Evolutionary conservation across 2,888 invertebrate species (phyloP).

Genomic region (Nomada fabriciana): DNA sequence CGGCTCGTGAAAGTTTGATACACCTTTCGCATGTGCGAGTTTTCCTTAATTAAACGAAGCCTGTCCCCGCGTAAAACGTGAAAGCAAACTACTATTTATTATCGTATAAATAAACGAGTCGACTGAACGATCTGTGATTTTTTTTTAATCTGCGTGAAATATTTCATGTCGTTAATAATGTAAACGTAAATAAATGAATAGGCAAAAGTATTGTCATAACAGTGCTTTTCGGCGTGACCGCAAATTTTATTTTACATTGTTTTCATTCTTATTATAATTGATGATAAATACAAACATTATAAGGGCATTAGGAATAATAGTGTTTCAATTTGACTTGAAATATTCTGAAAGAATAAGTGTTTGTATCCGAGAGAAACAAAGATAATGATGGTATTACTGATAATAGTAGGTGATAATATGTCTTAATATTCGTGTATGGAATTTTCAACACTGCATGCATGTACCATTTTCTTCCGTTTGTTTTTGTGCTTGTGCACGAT

Average conservation of each 20-base stretch:
- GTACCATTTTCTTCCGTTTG: background rate
- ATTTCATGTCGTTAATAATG: background rate
- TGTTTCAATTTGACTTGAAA: too few relatives aligned
- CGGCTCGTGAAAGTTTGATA: conserved; percentile 36
- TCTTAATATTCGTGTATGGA: too few relatives aligned
- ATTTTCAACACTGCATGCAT: background rate
- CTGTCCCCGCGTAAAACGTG: conserved; percentile 25
- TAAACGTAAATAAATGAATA: background rate
- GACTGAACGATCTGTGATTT: background rate
- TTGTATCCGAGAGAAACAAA: too few relatives aligned
- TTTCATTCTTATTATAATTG: too few relatives aligned
- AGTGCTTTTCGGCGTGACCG: too few relatives aligned
- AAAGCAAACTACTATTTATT: conserved; percentile 38
- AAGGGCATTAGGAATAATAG: too few relatives aligned
- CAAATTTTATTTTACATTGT: too few relatives aligned
- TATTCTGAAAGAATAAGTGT: too few relatives aligned
- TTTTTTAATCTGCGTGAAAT: background rate
- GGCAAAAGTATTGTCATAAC: background rate
- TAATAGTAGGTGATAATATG: too few relatives aligned
- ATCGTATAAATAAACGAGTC: conserved; percentile 2
- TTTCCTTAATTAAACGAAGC: conserved; percentile 36
- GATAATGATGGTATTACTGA: too few relatives aligned
- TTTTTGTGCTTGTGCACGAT: too few relatives aligned
- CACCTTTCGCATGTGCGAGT: background rate
- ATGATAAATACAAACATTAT: too few relatives aligned